phyloP scores from a whole-genome alignment of 2,113 vertebrate species.

The Strigops habroptila region DNA sequence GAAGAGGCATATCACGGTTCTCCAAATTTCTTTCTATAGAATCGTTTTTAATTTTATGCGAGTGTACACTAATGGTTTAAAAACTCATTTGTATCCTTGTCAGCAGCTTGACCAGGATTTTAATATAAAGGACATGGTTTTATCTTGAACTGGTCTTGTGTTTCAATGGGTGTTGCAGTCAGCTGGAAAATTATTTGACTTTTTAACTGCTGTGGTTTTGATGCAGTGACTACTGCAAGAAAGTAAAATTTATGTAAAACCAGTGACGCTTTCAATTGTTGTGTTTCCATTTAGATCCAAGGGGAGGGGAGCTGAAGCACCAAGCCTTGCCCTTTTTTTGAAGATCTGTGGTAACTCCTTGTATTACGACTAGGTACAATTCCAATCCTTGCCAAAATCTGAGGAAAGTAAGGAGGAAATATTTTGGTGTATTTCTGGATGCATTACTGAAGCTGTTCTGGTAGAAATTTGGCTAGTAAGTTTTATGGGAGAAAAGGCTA shows the following conservation, averaged over 20 bases:
- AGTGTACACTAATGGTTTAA: constrained; percentile 8
- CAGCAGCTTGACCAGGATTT: constrained; percentile 35
- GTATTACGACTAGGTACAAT: not conserved
- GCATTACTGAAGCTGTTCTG: not conserved
- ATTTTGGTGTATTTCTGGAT: not conserved
- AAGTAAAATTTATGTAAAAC: constrained; percentile 19
- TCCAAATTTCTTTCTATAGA: not conserved
- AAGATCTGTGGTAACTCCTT: not conserved
- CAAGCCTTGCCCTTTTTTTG: not conserved
- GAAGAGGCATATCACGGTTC: not conserved
- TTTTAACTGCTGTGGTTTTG: constrained; percentile 18
- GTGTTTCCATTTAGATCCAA: not conserved
- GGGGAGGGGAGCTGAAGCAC: not conserved
- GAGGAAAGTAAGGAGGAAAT: not conserved
- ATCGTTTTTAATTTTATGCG: not conserved
- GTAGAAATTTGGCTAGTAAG: not conserved
- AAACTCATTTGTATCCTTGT: constrained; percentile 37
- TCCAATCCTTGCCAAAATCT: not conserved
- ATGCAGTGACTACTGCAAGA: not conserved
- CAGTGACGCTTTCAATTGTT: not conserved
- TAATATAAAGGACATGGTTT: not conserved
- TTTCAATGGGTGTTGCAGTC: not conserved
- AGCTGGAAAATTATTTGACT: constrained; percentile 41
- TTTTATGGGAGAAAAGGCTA: not conserved
- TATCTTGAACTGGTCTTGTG: not conserved